phyloP scores from a whole-genome alignment of 2,113 vertebrate species.

The Nanorana parkeri region DNA sequence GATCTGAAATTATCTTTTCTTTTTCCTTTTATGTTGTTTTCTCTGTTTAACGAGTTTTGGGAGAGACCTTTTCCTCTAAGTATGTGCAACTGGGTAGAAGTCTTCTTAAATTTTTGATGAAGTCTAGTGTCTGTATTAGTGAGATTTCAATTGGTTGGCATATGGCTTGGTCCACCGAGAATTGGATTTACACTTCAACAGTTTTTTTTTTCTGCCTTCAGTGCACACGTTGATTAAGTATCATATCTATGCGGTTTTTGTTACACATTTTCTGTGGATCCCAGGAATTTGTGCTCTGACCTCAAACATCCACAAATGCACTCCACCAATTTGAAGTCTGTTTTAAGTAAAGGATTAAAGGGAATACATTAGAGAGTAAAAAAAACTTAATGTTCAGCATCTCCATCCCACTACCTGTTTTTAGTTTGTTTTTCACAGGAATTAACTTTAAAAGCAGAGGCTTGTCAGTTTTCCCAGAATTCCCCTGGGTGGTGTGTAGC shows the following conservation, averaged over 20 bases:
- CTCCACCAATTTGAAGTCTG: conserved; percentile 55
- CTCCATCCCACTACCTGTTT: conserved; percentile 43
- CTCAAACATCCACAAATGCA: conserved; percentile 53
- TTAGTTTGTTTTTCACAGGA: conserved; percentile 49
- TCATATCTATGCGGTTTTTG: conserved; percentile 57
- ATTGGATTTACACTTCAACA: conserved; percentile 58
- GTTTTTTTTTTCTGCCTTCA: conserved; percentile 54
- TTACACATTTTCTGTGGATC: conserved; percentile 57
- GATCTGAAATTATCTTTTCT: conserved; percentile 42
- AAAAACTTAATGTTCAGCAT: conserved; percentile 50
- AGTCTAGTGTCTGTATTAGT: conserved; percentile 54
- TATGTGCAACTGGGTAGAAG: conserved; percentile 54
- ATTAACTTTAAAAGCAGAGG: conserved; percentile 50
- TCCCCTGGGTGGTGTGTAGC: conserved; percentile 10
- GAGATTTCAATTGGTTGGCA: conserved; percentile 56
- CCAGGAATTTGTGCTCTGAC: conserved; percentile 55
- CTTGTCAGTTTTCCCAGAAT: conserved; percentile 44
- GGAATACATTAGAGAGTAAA: conserved; percentile 54
- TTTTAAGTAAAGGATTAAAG: conserved; percentile 57
- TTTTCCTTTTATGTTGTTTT: conserved; percentile 43
- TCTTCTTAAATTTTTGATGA: conserved; percentile 56
- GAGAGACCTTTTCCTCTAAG: conserved; percentile 46
- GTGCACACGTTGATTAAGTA: conserved; percentile 56
- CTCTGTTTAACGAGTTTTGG: conserved; percentile 51
- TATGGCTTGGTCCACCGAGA: conserved; percentile 54